phyloP scores from a whole-genome alignment of 2,113 vertebrate species.

The Crotalus helleri region DNA sequence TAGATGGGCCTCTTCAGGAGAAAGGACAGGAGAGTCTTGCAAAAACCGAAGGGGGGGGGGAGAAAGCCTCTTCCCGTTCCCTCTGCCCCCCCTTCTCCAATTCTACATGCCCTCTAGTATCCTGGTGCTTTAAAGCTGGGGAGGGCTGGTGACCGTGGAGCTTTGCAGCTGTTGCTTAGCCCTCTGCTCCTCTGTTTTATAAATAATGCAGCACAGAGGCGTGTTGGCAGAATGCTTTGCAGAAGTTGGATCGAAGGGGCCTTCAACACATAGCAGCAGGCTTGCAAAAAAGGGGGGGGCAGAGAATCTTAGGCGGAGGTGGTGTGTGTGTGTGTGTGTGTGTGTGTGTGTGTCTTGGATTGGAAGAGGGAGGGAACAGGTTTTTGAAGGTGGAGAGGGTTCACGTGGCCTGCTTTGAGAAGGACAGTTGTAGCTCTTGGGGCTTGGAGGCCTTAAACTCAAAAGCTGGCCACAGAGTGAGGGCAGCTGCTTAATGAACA shows the following conservation, averaged over 20 bases:
- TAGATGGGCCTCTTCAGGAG: neutral
- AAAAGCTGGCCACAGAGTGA: no score
- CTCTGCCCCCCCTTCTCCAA: neutral
- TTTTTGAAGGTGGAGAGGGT: neutral
- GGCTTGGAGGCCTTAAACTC: neutral
- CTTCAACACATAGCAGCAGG: conserved; percentile 19
- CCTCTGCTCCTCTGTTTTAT: conserved; percentile 60
- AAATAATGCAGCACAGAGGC: conserved; percentile 67
- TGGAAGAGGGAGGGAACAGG: neutral
- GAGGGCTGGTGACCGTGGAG: conserved; percentile 46
- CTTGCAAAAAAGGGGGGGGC: neutral
- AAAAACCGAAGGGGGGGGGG: neutral
- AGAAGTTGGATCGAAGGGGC: conserved; percentile 43
- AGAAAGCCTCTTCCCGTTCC: neutral
- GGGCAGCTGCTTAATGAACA: neutral
- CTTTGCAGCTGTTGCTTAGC: conserved; percentile 59
- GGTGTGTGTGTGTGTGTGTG: neutral
- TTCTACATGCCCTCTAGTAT: conserved; percentile 48
- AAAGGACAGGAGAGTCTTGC: neutral
- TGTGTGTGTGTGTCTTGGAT: neutral
- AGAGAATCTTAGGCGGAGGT: neutral
- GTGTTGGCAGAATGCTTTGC: conserved; percentile 39
- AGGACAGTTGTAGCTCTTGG: neutral
- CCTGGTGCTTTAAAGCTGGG: conserved; percentile 42
- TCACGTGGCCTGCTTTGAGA: neutral